Conservation (phyloP, 2,888 invertebrate species). For the Hydrotaea cyrtoneurina region DNA sequence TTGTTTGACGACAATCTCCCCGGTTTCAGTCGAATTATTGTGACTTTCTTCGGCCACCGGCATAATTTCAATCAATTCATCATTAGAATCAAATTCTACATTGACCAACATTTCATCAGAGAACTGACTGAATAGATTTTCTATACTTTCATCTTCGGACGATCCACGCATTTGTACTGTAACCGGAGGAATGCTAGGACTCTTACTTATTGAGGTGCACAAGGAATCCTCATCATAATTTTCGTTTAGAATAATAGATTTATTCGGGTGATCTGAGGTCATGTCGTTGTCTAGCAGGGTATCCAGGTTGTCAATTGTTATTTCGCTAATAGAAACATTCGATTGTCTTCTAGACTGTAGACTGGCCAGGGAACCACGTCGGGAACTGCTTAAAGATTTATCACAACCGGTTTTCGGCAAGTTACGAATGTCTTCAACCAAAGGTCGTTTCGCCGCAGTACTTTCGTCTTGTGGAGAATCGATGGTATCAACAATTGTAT, state of each 20-base stretch:
- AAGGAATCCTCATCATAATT: conserved; percentile 73
- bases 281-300: neutral
- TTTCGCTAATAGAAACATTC: conserved; percentile 71
- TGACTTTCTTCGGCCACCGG: conserved; percentile 67
- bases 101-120: conserved; percentile 79
- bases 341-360: conserved; percentile 72
- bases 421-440: conserved; percentile 76
- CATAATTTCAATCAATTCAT: conserved; percentile 76
- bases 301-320: neutral
- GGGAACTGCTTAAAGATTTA: conserved; percentile 74
- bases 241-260: conserved; percentile 53
- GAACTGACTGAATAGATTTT: conserved; percentile 77
- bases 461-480: neutral
- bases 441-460: conserved; percentile 51
- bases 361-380: conserved; percentile 75
- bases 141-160: conserved; percentile 79
- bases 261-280: conserved; percentile 11
- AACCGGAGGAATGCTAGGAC: conserved; percentile 74
- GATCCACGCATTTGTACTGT: conserved; percentile 75
- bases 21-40: too few species aligned
- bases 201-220: conserved; percentile 77
- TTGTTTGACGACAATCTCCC: neutral
- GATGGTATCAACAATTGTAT: too few species aligned
- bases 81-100: conserved; percentile 79
- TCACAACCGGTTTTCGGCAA: conserved; percentile 77